Conservation (phyloP, 1,140 invertebrate species). For the Ptiloglossa arizonensis region DNA sequence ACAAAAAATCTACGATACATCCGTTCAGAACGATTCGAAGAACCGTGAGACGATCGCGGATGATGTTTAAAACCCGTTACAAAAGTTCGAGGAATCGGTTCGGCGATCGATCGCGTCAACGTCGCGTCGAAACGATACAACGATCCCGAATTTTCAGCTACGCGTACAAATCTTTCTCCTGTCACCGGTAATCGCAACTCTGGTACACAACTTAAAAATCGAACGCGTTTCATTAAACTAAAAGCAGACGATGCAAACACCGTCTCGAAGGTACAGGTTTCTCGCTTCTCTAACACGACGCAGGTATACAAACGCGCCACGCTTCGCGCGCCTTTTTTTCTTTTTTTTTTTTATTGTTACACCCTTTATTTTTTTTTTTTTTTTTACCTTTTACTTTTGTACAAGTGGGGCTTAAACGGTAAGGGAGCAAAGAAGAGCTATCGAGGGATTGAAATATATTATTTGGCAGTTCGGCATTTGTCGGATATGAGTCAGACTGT, state of each 20-base stretch:
- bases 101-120: not conserved
- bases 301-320: conserved; percentile 19
- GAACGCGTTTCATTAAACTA: conserved; percentile 38
- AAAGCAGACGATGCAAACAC: conserved; percentile 33
- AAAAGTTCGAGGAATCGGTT: not conserved
- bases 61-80: not conserved
- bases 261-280: conserved; percentile 66
- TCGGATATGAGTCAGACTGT: conserved; percentile 61
- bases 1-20: not conserved
- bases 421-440: conserved; percentile 50
- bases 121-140: conserved; percentile 30
- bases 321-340: not conserved
- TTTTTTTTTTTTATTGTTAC: not conserved
- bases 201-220: conserved; percentile 36
- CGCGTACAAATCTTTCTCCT: conserved; percentile 25
- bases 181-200: conserved; percentile 40
- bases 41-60: too few species aligned
- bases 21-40: too few species aligned
- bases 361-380: not conserved
- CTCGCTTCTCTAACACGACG: conserved; percentile 47
- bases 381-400: conserved; percentile 48
- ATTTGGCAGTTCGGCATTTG: conserved; percentile 64
- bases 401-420: conserved; percentile 60
- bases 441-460: conserved; percentile 51
- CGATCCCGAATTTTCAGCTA: conserved; percentile 8